A percentile compares a stretch with the other conserved stretches of the same genome.
Conservation (phyloP, 1,140 invertebrate genomes). For the Subanguina moxae region DNA sequence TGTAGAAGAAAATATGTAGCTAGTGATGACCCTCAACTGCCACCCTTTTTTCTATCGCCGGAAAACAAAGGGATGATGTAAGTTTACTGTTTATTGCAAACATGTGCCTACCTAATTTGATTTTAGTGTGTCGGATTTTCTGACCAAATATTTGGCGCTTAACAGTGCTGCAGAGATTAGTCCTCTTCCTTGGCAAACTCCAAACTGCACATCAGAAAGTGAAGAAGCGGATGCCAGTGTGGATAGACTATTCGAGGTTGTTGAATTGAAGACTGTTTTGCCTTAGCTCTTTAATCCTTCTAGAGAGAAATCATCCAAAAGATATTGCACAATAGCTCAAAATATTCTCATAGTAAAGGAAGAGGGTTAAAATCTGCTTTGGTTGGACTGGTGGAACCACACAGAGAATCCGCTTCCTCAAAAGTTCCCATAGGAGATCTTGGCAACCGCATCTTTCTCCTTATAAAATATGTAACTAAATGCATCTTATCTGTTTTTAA, state of each 20-base stretch:
- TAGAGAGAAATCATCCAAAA: background rate
- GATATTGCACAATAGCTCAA: background rate
- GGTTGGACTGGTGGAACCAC: background rate
- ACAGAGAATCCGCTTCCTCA: background rate
- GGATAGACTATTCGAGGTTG: background rate
- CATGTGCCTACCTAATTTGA: background rate
- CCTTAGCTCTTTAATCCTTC: background rate
- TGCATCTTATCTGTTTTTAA: background rate
- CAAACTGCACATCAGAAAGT: background rate
- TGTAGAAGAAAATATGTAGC: background rate
- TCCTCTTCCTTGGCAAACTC: constrained; percentile 25
- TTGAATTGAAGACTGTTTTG: background rate
- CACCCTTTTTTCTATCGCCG: constrained; percentile 22
- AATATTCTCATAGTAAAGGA: background rate
- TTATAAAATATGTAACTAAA: constrained; percentile 18
- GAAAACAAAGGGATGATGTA: constrained; percentile 26
- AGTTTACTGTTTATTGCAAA: constrained; percentile 5
- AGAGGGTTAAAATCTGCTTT: background rate
- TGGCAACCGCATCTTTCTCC: constrained; percentile 16
- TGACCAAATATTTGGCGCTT: constrained; percentile 24
- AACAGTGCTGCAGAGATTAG: constrained; percentile 7
- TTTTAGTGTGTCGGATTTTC: constrained; percentile 19
- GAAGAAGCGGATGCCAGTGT: background rate
- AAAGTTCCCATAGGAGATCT: constrained; percentile 11
- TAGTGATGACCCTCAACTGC: background rate